A percentile compares a stretch with the other conserved stretches of the same genome.
Evolutionary conservation across 2,888 invertebrate genomes (phyloP).

Genomic region (Reticulitermes lucifugus): DNA sequence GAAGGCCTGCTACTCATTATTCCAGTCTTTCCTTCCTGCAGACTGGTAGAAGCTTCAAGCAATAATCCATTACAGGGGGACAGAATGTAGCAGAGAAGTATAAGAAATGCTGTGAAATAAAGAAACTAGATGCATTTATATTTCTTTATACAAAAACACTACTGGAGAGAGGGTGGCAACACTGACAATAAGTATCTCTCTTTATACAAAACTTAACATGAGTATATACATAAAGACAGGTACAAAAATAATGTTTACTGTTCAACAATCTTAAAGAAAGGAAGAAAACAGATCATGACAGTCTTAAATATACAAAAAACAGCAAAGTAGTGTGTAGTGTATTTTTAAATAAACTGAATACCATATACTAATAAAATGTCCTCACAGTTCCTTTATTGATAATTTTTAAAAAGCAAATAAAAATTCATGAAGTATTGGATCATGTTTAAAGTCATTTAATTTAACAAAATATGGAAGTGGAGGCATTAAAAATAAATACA

Average conservation of each 20-base stretch:
- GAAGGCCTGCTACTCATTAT: too few relatives aligned
- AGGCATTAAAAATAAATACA: too few relatives aligned
- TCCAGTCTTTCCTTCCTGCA: not conserved
- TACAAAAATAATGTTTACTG: not conserved
- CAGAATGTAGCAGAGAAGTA: not conserved
- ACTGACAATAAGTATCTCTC: not conserved
- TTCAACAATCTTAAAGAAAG: not conserved
- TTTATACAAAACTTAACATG: slow-evolving; percentile 12
- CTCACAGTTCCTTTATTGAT: too few relatives aligned
- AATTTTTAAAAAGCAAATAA: too few relatives aligned
- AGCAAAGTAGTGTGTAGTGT: not conserved
- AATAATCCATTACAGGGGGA: not conserved
- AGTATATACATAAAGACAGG: not conserved
- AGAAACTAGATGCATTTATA: slow-evolving; percentile 8
- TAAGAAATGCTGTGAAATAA: not conserved
- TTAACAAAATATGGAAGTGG: too few relatives aligned
- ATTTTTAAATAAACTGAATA: not conserved
- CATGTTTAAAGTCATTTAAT: too few relatives aligned
- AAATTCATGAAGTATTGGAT: too few relatives aligned
- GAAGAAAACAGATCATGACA: not conserved
- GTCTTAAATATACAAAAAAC: slow-evolving; percentile 6
- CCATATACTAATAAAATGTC: not conserved
- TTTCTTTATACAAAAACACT: not conserved
- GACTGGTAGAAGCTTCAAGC: not conserved
- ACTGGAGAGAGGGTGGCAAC: not conserved